A percentile compares a stretch with the other conserved stretches of the same genome.
phyloP scores from a whole-genome alignment of 2,888 invertebrate species.

The Eristalis intricaria region DNA sequence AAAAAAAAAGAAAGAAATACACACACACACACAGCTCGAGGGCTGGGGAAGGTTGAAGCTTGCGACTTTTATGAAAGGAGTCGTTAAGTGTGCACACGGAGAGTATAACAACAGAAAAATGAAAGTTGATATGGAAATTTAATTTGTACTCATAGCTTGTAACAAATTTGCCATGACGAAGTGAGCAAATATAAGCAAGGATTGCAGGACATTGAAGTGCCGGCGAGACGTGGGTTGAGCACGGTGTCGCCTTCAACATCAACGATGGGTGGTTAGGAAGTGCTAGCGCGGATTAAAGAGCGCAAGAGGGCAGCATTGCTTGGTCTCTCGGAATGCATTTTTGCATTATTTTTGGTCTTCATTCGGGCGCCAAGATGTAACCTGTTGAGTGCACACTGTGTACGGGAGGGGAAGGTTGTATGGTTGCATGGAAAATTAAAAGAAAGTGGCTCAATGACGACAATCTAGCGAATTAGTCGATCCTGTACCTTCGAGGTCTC shows the following conservation, averaged over 20 bases:
- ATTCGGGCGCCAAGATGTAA: too few relatives aligned
- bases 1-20: background rate
- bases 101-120: background rate
- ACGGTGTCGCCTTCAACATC: background rate
- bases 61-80: conserved; percentile 4
- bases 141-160: conserved; percentile 19
- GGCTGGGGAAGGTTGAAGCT: conserved; percentile 2
- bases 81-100: conserved; percentile 5
- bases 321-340: too few relatives aligned
- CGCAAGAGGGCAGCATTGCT: too few relatives aligned
- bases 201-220: background rate
- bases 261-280: too few relatives aligned
- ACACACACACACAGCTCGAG: conserved; percentile 14
- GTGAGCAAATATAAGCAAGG: background rate
- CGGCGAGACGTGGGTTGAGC: background rate
- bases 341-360: too few relatives aligned
- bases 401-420: too few relatives aligned
- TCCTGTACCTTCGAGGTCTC: too few relatives aligned
- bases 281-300: too few relatives aligned
- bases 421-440: too few relatives aligned
- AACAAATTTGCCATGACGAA: conserved; percentile 13
- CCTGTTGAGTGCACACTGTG: too few relatives aligned
- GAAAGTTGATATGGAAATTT: conserved; percentile 31
- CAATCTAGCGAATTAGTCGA: too few relatives aligned
- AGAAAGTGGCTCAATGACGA: too few relatives aligned